Conservation (phyloP, 2,888 invertebrate genomes). For the Mallateleia sp. region DNA sequence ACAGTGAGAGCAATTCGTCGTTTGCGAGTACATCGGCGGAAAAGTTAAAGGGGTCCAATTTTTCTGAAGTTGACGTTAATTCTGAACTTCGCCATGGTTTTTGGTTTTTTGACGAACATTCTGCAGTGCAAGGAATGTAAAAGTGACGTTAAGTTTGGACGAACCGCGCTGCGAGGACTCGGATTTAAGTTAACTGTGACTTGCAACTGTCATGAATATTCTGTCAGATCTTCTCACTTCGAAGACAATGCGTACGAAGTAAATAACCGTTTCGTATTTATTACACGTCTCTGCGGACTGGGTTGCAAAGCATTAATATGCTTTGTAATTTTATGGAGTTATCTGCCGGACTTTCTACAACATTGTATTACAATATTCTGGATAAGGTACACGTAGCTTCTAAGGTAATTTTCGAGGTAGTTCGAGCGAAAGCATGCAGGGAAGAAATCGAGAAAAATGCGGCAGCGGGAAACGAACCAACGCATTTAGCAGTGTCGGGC, state of each 20-base stretch:
- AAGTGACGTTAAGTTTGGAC: background rate
- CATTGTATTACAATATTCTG: too few relatives aligned
- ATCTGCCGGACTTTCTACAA: too few relatives aligned
- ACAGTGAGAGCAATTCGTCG: background rate
- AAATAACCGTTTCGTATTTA: background rate
- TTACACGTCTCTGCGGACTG: background rate
- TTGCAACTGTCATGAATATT: background rate
- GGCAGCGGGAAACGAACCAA: background rate
- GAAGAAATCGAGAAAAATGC: background rate
- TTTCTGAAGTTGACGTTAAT: background rate
- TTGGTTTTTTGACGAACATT: background rate
- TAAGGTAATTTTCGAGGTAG: too few relatives aligned
- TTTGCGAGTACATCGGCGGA: constrained; percentile 4
- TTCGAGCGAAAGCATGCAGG: background rate
- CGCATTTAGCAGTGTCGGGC: background rate
- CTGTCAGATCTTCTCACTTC: background rate
- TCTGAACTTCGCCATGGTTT: constrained; percentile 1
- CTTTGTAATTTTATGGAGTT: too few relatives aligned
- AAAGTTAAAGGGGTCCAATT: background rate
- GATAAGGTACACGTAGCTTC: too few relatives aligned
- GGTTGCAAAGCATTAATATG: background rate
- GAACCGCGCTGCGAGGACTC: background rate
- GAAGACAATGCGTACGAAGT: background rate
- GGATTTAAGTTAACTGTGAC: too few relatives aligned
- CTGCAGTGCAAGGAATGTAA: background rate